phyloP scores from a whole-genome alignment of 2,888 invertebrate species.

The Automeris io region DNA sequence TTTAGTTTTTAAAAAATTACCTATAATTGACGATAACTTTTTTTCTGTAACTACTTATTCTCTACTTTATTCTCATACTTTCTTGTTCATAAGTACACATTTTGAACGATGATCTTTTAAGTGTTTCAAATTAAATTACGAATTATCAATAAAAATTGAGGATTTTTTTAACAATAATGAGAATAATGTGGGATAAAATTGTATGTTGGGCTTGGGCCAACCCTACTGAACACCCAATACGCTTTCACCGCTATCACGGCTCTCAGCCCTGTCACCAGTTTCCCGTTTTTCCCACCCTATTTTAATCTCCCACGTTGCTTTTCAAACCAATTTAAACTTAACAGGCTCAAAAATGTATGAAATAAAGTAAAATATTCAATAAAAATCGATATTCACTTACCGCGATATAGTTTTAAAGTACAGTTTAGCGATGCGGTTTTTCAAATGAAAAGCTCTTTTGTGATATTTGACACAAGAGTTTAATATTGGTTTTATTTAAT shows the following conservation, averaged over 20 bases:
- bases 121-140: no score
- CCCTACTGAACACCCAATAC: conserved; percentile 50
- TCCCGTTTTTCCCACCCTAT: conserved; percentile 61
- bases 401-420: conserved; percentile 18
- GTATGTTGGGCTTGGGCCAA: no score
- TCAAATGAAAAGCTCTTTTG: conserved; percentile 61
- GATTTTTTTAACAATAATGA: no score
- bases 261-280: conserved; percentile 70
- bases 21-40: no score
- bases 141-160: neutral
- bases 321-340: conserved; percentile 8
- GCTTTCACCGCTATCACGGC: conserved; percentile 71
- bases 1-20: no score
- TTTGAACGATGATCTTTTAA: no score
- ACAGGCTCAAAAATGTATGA: conserved; percentile 4
- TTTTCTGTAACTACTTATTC: no score
- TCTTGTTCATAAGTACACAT: no score
- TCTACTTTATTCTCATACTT: no score
- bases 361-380: conserved; percentile 3
- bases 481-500: conserved; percentile 53
- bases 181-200: no score
- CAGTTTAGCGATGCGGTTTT: conserved; percentile 68
- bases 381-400: conserved; percentile 15
- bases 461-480: conserved; percentile 58
- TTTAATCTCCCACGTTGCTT: conserved; percentile 19